Conservation (phyloP, 2,888 invertebrate genomes). For the Gymnocheta viridis region DNA sequence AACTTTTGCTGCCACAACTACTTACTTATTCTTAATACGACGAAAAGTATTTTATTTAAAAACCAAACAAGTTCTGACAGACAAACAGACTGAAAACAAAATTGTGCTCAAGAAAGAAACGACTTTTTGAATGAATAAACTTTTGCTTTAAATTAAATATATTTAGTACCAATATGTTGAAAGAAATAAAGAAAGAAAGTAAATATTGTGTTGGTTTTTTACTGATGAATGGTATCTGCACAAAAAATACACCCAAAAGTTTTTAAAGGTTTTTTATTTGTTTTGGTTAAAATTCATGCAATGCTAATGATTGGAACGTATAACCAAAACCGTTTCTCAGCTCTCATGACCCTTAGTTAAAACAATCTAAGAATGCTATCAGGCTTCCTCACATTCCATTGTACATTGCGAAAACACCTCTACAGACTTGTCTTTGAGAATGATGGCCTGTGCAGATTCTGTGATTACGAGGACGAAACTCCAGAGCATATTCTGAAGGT, state of each 20-base stretch:
- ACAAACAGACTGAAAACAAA: conserved; percentile 12
- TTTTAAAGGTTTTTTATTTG: background rate
- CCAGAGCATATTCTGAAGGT: too few species aligned
- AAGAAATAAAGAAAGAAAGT: background rate
- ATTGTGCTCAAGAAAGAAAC: conserved; percentile 9
- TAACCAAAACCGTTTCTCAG: too few species aligned
- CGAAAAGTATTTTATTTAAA: conserved; percentile 8
- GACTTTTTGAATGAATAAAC: conserved; percentile 44
- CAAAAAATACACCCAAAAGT: background rate
- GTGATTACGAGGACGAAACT: too few species aligned
- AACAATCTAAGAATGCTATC: too few species aligned
- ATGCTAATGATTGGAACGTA: too few species aligned
- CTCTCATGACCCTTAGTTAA: too few species aligned
- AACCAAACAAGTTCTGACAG: background rate
- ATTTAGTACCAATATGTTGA: background rate
- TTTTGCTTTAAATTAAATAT: conserved; percentile 38
- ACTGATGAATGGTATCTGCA: background rate
- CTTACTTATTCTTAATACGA: background rate
- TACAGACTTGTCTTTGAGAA: too few species aligned
- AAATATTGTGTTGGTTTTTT: background rate
- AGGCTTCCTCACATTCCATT: too few species aligned
- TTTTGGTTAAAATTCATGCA: too few species aligned
- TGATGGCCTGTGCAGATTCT: too few species aligned
- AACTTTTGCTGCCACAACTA: background rate
- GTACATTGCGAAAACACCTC: too few species aligned